Base-by-base conservation (phyloP, 2,888 invertebrate species). In the Chouioia cunea region DNA sequence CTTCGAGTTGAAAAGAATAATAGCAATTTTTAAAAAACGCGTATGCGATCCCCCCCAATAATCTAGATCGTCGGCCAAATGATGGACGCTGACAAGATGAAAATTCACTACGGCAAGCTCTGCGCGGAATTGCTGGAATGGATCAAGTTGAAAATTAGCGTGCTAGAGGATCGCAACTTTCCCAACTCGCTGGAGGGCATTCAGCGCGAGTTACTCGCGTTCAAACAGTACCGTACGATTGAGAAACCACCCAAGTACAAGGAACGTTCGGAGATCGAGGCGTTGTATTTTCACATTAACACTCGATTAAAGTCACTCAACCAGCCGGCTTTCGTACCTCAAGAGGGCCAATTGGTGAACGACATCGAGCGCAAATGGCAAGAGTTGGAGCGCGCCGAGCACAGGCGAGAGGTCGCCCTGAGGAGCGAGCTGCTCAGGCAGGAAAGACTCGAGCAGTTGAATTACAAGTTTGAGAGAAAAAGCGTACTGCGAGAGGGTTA, bases 231-330 rank as follows among this genome's bases (percentile, higher is more conserved):
- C 86, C 89, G 98, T 77, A 98, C 97, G 0, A 92, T 95, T 57
- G 99, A 99, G 86, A 99, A 99, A 87, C 99, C 99, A 10, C 97
- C 98, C 74, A 99, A 97, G 92, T 98, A 98, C 86, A 96, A 93
- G 83, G 99, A 99, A 86, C 91, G 97, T 67, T 97, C 97, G 77
- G 98, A 99, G 87, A 95, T 98, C 78, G 97, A 99, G 86, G 99
- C 96, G 0, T 88, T 97, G 47, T 97, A 94, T 85, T 99, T 99
- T 86, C 93, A 96, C 83, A 97, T 99, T 79, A 99, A 99, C 86
- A 97, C 97, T 0, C 93, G 96, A 86, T 89, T 97, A 77, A 98
- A 97, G 86, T 95, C 97, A n/a, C 87, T 98, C 76, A 93, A 96
- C 76, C 96, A 96, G 77, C 95, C 95, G 16, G 90, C 93, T 16